A percentile compares a stretch with the other conserved stretches of the same genome.
These are phyloP conservation scores for Adelosebastes latens DNA, from an alignment of 2,797 vertebrate species.

Conservation along the genomic window DNA sequence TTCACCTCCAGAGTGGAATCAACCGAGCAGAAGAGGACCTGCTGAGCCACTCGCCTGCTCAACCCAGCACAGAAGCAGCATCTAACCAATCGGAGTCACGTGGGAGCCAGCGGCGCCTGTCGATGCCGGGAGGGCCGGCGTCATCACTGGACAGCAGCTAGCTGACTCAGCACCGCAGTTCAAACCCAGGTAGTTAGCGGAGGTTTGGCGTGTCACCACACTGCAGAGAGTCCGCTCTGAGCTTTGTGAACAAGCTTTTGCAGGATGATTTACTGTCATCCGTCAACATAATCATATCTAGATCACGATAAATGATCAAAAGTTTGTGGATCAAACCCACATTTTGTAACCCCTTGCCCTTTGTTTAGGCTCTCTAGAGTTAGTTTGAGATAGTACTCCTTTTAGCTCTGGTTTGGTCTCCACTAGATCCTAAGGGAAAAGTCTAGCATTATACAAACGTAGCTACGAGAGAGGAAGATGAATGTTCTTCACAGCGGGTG, in stretches of 20 bases:
- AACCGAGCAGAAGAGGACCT: not conserved
- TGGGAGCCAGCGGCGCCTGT: conserved; percentile 57
- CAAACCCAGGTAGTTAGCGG: conserved; percentile 78
- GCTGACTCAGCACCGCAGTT: conserved; percentile 80
- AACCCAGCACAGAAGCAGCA: not conserved
- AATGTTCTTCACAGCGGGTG: not conserved
- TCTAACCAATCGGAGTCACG: not conserved
- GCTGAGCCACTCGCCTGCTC: not conserved
- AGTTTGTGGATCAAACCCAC: not conserved
- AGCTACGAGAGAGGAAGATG: too few relatives aligned
- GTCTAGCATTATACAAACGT: too few relatives aligned
- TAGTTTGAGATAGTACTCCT: not conserved
- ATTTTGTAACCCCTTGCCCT: not conserved
- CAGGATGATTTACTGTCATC: not conserved
- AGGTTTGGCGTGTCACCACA: not conserved
- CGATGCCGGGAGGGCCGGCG: conserved; percentile 75
- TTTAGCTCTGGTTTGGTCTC: not conserved
- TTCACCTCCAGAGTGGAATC: not conserved
- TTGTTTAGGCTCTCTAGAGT: not conserved
- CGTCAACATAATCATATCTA: not conserved
- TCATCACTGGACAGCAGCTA: conserved; percentile 41
- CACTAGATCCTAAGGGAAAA: too few relatives aligned
- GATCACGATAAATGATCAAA: not conserved
- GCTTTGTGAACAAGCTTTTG: not conserved
- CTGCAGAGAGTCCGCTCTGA: not conserved